A percentile compares a stretch with the other conserved stretches of the same genome.
phyloP scores from a whole-genome alignment of 2,888 invertebrate species.

The Idaea straminata region DNA sequence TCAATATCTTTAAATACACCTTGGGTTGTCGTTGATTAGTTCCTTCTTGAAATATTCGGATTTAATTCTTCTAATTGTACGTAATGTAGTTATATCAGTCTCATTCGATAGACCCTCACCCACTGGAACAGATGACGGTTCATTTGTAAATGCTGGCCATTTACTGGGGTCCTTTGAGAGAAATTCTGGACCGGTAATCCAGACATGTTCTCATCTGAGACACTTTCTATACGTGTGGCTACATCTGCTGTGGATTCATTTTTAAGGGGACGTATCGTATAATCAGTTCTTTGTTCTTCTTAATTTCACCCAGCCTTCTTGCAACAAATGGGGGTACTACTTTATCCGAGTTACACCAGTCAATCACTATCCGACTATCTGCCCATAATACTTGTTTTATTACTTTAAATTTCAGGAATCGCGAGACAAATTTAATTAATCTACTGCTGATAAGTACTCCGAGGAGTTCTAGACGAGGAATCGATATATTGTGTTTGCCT shows the following conservation, averaged over 20 bases:
- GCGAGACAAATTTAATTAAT: constrained; percentile 9
- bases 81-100: neutral
- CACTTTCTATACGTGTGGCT: constrained; percentile 3
- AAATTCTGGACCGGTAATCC: constrained; percentile 11
- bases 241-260: constrained; percentile 10
- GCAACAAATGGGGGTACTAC: constrained; percentile 8
- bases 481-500: constrained; percentile 15
- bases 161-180: neutral
- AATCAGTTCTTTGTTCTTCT: constrained; percentile 4
- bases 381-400: constrained; percentile 3
- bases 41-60: neutral
- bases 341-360: constrained; percentile 9
- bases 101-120: neutral
- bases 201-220: neutral
- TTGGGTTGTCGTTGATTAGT: constrained; percentile 11
- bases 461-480: constrained; percentile 6
- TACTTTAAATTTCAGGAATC: constrained; percentile 4
- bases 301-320: constrained; percentile 4
- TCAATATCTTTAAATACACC: constrained; percentile 18
- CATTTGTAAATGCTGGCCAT: neutral
- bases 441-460: constrained; percentile 13
- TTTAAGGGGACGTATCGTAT: constrained; percentile 8
- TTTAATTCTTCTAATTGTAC: constrained; percentile 8
- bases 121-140: neutral
- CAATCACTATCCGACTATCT: constrained; percentile 9